phyloP scores from a whole-genome alignment of 2,888 invertebrate genomes.

The Apoderus coryli region DNA sequence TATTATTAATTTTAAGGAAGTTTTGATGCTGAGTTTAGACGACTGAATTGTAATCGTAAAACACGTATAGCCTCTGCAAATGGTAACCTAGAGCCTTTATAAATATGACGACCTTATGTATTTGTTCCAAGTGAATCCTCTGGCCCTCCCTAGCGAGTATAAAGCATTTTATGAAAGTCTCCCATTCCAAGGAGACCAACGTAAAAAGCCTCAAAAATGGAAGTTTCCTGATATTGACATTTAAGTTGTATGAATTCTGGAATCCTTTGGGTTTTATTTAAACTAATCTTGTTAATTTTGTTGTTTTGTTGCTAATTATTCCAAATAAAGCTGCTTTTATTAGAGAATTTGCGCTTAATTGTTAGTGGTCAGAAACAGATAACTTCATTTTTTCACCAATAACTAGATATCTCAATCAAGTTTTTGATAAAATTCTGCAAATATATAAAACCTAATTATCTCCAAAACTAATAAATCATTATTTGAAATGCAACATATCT shows the following conservation, averaged over 20 bases:
- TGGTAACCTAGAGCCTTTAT: constrained; percentile 3
- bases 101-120: constrained; percentile 2
- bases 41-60: constrained; percentile 6
- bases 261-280: constrained; percentile 3
- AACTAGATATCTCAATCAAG: constrained; percentile 3
- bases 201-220: constrained; percentile 1
- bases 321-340: constrained; percentile 1
- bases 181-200: constrained; percentile 3
- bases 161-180: constrained; percentile 2
- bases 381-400: constrained; percentile 1
- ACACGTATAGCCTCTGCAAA: constrained; percentile 2
- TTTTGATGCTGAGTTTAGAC: constrained; percentile 9
- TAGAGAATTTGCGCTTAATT: constrained; percentile 2
- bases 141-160: constrained; percentile 3
- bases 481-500: constrained; percentile 2
- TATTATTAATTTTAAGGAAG: constrained; percentile 9
- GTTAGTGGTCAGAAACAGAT: constrained; percentile 2
- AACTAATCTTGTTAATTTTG: constrained; percentile 2
- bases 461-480: constrained; percentile 2
- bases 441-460: constrained; percentile 1
- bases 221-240: constrained; percentile 1
- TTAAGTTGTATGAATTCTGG: not conserved
- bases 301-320: no score
- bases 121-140: constrained; percentile 2
- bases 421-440: constrained; percentile 2